Base-by-base conservation (phyloP, 2,888 invertebrate genomes). In the Hofmannophila pseudospretella region DNA sequence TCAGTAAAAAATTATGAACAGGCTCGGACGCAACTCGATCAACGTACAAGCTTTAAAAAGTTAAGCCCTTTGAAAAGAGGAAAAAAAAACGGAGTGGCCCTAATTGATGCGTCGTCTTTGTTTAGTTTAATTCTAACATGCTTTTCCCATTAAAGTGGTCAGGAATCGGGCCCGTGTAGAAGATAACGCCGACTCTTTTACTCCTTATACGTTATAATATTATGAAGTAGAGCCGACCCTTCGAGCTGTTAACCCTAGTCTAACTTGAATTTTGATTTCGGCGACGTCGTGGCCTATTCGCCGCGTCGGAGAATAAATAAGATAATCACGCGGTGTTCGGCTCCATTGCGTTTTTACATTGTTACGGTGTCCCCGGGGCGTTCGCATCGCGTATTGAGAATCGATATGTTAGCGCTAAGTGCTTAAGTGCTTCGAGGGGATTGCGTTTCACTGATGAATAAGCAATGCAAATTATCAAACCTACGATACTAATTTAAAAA, bases 51-150 rank as follows among this genome's bases (percentile, higher is more conserved):
- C 67, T 74, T 79, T 75, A 71, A 84, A 80, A 82, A 78, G 68
- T 77, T 73, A 68, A 81, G 70, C 71, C 76, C 75, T 75, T 85
- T 57, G 62, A 70, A 67, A 65, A 61, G 53, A 54, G 45, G 55
- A 59, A 75, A 67, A 70, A 70, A 70, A 71, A 80, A 73, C 71
- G 58, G 73, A 65, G 63, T 68, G 70, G 61, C 75, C 76, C 84
- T 87, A 87, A 88, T 87, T 88, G 87, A 88, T 88, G 87, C 86
- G 84, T 87, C 82, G 84, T 81, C 86, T 87, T 86, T 86, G 86
- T 85, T 88, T 85, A 87, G 87, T 82, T 87, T 85, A 86, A 87
- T 86, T 88, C 86, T 82, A 84, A 88, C 87, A 88, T 85, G 87
- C 73, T 88, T 88, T 86, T 84, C 84, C 87, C 87, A 88, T 88